Base-by-base conservation (phyloP, 2,888 invertebrate species). In the Amorpha juglandis region DNA sequence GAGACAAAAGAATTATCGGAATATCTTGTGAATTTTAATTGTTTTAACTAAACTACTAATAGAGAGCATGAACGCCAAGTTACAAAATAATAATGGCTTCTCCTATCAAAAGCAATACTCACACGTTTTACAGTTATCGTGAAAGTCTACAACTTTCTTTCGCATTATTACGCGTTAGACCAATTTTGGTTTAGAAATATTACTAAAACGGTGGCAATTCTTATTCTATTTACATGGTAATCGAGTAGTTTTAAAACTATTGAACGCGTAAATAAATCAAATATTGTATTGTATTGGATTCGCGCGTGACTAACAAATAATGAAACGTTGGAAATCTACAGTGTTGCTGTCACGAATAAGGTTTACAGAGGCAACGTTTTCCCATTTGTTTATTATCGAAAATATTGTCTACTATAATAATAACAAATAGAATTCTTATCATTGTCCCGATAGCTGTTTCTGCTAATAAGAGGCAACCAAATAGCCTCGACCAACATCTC, bases 261-360 rank as follows among this genome's bases (percentile, higher is more conserved):
- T 21, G 19, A 6, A 38, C 0, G 9, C 6, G 19, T 11, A 38
- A 19, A 42, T 19, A 58, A 58, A 58, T 42, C 0, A 58, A 58
- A 42, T 58, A 45, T 42, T 8, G 11, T n/a, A 42, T 55, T 38
- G 55, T 16, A 35, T 16, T 11, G n/a, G 55, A 55, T 35, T 35
- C 55, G 55, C 48, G 35, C 55, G 38, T 55, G 55, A 55, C 55
- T 38, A 11, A 19, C 16, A 55, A 55, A 35, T 35, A 55, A 55
- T 55, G 9, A 38, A 35, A 38, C 38, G 9, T 38, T 38, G 38
- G n/a, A 38, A 45, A 45, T 21, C 4, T n/a, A n/a, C n/a, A 62
- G 19, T 38, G 38, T 42, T 7, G 12, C 62, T 19, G 11, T 19
- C 62, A 62, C 21, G 47, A 45, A 62, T 45, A 45, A 27, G 45